These are phyloP conservation scores for Chironex yamaguchii DNA, from an alignment of 30 jellyfish, hydroid and myxozoan species.

Conservation along the genomic window DNA sequence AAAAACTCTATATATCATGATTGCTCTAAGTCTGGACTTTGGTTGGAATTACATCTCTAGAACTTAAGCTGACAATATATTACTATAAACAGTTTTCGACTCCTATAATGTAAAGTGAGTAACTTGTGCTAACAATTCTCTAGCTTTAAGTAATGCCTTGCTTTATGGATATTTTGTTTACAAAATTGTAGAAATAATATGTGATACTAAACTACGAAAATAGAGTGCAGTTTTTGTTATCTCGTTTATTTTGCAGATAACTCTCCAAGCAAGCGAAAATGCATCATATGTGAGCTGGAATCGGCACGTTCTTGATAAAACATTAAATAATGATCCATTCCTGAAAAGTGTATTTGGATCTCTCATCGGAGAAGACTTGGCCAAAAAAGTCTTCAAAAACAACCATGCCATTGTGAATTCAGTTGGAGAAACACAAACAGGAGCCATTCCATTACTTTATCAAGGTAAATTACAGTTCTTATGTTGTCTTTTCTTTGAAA, in stretches of 20 bases:
- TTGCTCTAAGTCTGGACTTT: too few relatives aligned
- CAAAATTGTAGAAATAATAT: too few relatives aligned
- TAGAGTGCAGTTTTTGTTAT: not conserved
- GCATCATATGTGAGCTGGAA: constrained; percentile 30
- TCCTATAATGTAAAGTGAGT: too few relatives aligned
- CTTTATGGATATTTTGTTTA: too few relatives aligned
- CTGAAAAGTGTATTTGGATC: constrained; percentile 75
- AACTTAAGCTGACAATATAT: too few relatives aligned
- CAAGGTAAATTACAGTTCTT: not conserved
- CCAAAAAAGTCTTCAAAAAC: constrained; percentile 57
- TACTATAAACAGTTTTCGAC: too few relatives aligned
- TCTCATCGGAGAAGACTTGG: constrained; percentile 79
- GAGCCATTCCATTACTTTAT: not conserved
- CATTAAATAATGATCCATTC: constrained; percentile 54
- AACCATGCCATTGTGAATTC: not conserved
- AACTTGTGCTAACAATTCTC: too few relatives aligned
- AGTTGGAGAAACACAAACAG: not conserved
- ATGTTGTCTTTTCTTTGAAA: too few relatives aligned
- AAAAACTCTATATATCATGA: too few relatives aligned
- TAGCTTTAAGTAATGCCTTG: too few relatives aligned
- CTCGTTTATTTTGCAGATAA: constrained; percentile 11
- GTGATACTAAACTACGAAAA: too few relatives aligned
- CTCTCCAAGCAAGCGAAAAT: constrained; percentile 40
- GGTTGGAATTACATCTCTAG: too few relatives aligned
- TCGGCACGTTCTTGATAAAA: constrained; percentile 2